Evolutionary conservation across 2,888 invertebrate genomes (phyloP), one percentile per base, ranked within the genome.

Genomic region (Oscheius sp.): DNA sequence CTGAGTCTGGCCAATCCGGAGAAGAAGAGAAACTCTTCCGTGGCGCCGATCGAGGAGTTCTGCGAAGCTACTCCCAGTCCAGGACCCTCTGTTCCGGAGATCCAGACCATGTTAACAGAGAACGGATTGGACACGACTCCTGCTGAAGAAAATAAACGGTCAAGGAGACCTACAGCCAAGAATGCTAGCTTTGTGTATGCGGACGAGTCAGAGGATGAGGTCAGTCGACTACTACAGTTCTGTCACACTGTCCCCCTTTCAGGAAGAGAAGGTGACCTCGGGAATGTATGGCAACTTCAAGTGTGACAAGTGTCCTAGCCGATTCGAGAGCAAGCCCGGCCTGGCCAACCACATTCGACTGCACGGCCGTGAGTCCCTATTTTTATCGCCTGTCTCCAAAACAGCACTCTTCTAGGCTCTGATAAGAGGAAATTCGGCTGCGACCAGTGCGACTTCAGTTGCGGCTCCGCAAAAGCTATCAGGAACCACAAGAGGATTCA

Each of bases 361-460:
- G 65, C 82, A 82, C 59, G 59, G 58, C 4, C 68, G 76, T 21
- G 73, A 74, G 53, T 50, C 33, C 21, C 21, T n/a, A 32, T 11
- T 53, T n/a, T 53, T 29, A 9, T 35, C 37, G 21, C 5, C 21
- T 32, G 50, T 13, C 65, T 29, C 57, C 57, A 57, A 57, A 57
- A 57, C 57, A 35, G 59, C 11, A 1, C 35, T 59, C 37, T 59
- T 35, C 35, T 51, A 68, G 68, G 53, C 51, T 68, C 58, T 58
- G 70, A 70, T 35, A 58, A 70, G 57, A 66, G 78, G 2, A 75
- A 75, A 63, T 76, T 74, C 33, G 58, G 70, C 11, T 82, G 82
- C 58, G 79, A 79, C 35, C 72, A 76, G 50, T 82, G 82, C 60
- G 78, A 80, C 57, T 82, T 82, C 73, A 76, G 77, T 2, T 62